These are phyloP conservation scores for Chymomyza caudatula DNA, from an alignment of 2,888 invertebrate genomes.

Conservation along the genomic window DNA sequence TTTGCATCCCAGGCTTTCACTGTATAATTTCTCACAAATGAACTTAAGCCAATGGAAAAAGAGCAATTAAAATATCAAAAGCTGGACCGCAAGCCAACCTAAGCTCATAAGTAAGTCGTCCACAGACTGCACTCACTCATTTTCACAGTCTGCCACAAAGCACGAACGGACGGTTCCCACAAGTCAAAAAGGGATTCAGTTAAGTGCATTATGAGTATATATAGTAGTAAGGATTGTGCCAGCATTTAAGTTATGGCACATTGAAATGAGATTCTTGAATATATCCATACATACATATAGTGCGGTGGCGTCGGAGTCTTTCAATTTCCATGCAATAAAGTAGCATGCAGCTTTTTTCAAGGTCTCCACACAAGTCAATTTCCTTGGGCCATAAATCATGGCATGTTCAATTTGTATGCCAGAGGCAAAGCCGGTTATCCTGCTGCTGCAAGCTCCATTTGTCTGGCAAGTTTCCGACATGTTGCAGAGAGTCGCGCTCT, in stretches of 20 bases:
- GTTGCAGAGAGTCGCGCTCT: slow-evolving; percentile 12
- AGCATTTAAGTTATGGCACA: slow-evolving; percentile 48
- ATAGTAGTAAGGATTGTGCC: slow-evolving; percentile 32
- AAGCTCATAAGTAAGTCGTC: background rate
- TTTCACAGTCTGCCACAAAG: background rate
- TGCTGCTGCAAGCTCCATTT: slow-evolving; percentile 41
- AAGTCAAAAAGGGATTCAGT: slow-evolving; percentile 4
- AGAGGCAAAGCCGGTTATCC: slow-evolving; percentile 28
- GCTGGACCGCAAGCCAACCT: background rate
- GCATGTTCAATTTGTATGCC: slow-evolving; percentile 45
- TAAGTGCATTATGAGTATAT: slow-evolving; percentile 50
- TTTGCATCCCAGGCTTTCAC: background rate
- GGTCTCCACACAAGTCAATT: slow-evolving; percentile 64
- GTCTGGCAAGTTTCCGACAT: slow-evolving; percentile 56
- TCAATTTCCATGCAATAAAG: slow-evolving; percentile 31
- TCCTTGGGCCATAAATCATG: slow-evolving; percentile 61
- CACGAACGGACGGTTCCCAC: background rate
- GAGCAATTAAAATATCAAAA: background rate
- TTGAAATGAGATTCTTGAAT: slow-evolving; percentile 46
- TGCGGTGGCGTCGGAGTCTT: slow-evolving; percentile 22
- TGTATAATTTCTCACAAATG: background rate
- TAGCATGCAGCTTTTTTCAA: slow-evolving; percentile 40
- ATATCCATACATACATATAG: too few relatives aligned
- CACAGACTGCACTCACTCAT: background rate
- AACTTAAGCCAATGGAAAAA: background rate